A percentile compares a stretch with the other conserved stretches of the same genome.
phyloP scores from a whole-genome alignment of 2,113 vertebrate species.

The Chionis minor region DNA sequence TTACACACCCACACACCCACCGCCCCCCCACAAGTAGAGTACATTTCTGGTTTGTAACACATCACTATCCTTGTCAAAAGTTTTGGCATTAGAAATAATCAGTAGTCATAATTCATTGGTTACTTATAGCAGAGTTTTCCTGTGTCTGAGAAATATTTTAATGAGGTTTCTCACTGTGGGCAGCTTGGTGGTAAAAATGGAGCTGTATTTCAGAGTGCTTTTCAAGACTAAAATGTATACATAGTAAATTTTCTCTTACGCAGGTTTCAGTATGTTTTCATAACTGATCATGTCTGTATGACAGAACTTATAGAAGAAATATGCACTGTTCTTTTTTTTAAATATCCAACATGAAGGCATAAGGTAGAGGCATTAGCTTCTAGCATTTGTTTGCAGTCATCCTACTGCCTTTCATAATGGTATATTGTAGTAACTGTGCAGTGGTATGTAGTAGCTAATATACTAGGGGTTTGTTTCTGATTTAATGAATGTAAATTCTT shows the following conservation, averaged over 20 bases:
- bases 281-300: not conserved
- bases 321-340: not conserved
- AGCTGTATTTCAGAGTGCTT: not conserved
- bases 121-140: not conserved
- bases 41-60: not conserved
- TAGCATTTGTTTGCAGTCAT: not conserved
- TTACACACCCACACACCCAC: not conserved
- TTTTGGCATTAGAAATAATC: not conserved
- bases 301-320: not conserved
- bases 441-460: not conserved
- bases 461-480: not conserved
- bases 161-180: not conserved
- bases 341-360: not conserved
- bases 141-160: not conserved
- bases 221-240: not conserved
- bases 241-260: not conserved
- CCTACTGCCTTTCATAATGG: not conserved
- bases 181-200: not conserved
- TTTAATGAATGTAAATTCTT: not conserved
- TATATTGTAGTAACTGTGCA: not conserved
- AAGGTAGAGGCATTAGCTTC: not conserved
- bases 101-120: not conserved
- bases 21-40: fast-evolving
- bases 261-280: not conserved
- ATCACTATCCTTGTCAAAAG: not conserved